Conservation (phyloP, 2,797 vertebrate species). For the Mormyrus hasselquistii region DNA sequence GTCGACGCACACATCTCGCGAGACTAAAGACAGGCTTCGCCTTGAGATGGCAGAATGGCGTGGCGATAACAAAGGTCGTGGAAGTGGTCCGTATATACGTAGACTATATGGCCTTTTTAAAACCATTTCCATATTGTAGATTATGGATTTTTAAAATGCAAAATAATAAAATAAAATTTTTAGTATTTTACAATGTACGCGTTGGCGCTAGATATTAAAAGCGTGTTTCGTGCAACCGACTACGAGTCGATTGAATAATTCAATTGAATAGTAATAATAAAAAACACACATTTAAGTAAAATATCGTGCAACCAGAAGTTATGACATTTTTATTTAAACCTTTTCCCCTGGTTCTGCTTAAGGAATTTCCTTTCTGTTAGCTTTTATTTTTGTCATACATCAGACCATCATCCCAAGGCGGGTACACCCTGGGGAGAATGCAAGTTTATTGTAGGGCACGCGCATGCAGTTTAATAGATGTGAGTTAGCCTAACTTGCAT, state of each 20-base stretch:
- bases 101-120: neutral
- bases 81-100: neutral
- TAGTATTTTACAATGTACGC: neutral
- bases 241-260: neutral
- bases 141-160: neutral
- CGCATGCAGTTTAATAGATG: neutral
- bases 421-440: neutral
- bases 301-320: neutral
- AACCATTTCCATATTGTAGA: neutral
- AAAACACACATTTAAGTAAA: neutral
- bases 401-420: neutral
- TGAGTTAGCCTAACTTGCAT: neutral
- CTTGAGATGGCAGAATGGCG: neutral
- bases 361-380: neutral
- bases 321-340: neutral
- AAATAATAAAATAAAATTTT: neutral
- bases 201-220: neutral
- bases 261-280: too few species aligned
- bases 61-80: neutral
- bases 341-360: neutral
- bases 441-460: neutral
- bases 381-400: neutral
- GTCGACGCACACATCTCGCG: slow-evolving; percentile 1
- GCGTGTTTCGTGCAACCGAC: neutral
- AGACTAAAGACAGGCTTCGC: neutral